Base-by-base conservation (phyloP, 2,113 vertebrate genomes). In the Poicephalus meyeri region DNA sequence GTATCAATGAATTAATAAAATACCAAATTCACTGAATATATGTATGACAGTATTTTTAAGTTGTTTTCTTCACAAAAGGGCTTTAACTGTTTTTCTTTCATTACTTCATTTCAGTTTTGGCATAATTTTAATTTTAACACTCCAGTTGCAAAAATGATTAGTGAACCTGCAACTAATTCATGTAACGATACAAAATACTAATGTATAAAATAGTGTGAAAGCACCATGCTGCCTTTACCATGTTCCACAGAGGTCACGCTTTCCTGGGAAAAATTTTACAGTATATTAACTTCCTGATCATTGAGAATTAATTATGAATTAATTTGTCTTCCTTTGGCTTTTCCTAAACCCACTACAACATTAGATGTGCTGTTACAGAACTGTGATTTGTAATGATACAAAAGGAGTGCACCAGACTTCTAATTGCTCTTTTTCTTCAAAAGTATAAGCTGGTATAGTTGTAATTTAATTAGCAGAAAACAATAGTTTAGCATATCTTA, bases 81-180 rank as follows among this genome's bases (percentile, higher is more conserved):
- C 84, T 97, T 58, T 91, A 94, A 94, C 88, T 95, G 74, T 96
- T 97, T 95, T 86, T 91, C 65, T 89, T 97, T 95, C 97, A 97
- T 97, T 97, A 86, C 80, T 95, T 97, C 46, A 94, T 98, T 98
- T 96, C 77, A 96, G 89, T 97, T 95, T 92, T 47, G 24, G 47
- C 66, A 58, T 93, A 95, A 97, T 87, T 95, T 96, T 95, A 95
- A 93, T 47, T 95, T 97, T 97, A 97, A 86, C 94, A 97, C 77
- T 97, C 80, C 92, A 90, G 93, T 83, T 97, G 92, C 83, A 97
- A 96, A 95, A 97, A 93, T 94, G 77, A 96, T 97, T 96, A 97
- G 98, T 96, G 96, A 98, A 94, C 63, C 53, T 95, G 85, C 50
- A 97, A 96, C 88, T 95, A 93, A 95, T 97, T 96, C 64, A 33